Evolutionary conservation across 2,113 vertebrate species (phyloP), one percentile per base, ranked within the genome.

Genomic region (Eudyptes chrysolophus): DNA sequence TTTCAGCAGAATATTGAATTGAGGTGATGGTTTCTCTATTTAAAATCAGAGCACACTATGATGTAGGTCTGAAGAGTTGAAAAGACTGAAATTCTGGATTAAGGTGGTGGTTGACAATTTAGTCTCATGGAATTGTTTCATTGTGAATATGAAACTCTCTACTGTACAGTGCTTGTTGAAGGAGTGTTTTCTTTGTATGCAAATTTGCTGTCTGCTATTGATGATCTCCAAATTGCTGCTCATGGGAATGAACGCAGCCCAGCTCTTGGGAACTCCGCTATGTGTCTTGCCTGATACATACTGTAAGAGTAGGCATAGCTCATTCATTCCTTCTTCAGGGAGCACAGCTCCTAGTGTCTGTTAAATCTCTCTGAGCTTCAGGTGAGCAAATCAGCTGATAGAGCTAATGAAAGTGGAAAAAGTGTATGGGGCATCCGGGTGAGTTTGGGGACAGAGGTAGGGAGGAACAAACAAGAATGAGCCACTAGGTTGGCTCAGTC

Each of bases 391-490:
- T 54, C 48, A 64, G 32, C 32, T 64, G 32, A 11, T 11, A 49
- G 46, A 86, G 18, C 32, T 82, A 4, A 38, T 44, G 55, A 20
- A 61, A 71, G 55, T 16, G 7, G 51, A 5, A 62, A 9, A 40
- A 32, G 2, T 21, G 3, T n/a, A 0, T 6, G 38, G n/a, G 24
- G 19, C 1, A 2, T 61, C 25, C 26, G 14, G n/a, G 25, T 87
- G 65, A 82, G 32, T n/a, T 13, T 84, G 62, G 27, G 24, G 48
- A 40, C 32, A 36, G 42, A 87, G 54, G 8, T 52, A 66, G 60
- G 27, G 65, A 75, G 66, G 75, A 46, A 3, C 20, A 29, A 75
- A 27, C 16, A 26, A 15, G 36, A 40, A 27, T 3, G 66, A 69
- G 32, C 36, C n/a, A 2, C 18, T 34, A 2, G 34, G 4, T 52